A percentile compares a stretch with the other conserved stretches of the same genome.
Evolutionary conservation across 1,140 invertebrate species (phyloP).

Genomic region (Drosophila tani): DNA sequence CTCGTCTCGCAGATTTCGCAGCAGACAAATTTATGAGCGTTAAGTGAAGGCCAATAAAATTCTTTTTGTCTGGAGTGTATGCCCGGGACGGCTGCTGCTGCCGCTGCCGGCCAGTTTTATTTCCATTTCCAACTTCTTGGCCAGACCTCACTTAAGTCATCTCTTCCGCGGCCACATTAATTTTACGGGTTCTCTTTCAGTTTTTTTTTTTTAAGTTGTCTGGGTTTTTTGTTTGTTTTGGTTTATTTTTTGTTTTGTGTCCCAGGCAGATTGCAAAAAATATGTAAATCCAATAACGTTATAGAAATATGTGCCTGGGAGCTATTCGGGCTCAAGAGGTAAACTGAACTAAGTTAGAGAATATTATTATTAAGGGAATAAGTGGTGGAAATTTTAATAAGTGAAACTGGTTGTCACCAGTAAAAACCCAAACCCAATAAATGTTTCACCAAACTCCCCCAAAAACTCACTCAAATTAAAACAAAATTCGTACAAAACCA

Average conservation of each 20-base stretch:
- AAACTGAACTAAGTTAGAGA: not conserved
- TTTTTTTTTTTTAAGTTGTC: conserved; percentile 7
- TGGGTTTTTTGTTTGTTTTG: conserved; percentile 9
- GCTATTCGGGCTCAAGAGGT: too few species aligned
- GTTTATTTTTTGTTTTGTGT: not conserved
- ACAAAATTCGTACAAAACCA: not conserved
- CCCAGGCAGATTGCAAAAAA: not conserved
- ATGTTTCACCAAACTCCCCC: not conserved
- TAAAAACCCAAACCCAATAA: too few species aligned
- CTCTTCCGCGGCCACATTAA: conserved; percentile 48
- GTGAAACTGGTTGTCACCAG: not conserved
- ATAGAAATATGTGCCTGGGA: not conserved
- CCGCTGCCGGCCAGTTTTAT: conserved; percentile 48
- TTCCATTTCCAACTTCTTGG: conserved; percentile 53
- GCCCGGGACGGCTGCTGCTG: conserved; percentile 7
- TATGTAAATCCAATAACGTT: conserved; percentile 21
- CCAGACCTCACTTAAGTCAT: conserved; percentile 39
- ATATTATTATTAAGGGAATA: not conserved
- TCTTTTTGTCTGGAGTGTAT: conserved; percentile 74
- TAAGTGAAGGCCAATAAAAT: conserved; percentile 82
- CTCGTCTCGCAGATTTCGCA: conserved; percentile 65
- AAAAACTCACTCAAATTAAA: not conserved
- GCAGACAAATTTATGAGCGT: conserved; percentile 80
- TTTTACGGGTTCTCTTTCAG: conserved; percentile 32
- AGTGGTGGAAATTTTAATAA: not conserved